Evolutionary conservation across 2,797 vertebrate species (phyloP), one percentile per base, ranked within the genome.

Genomic region (Falco columbarius): DNA sequence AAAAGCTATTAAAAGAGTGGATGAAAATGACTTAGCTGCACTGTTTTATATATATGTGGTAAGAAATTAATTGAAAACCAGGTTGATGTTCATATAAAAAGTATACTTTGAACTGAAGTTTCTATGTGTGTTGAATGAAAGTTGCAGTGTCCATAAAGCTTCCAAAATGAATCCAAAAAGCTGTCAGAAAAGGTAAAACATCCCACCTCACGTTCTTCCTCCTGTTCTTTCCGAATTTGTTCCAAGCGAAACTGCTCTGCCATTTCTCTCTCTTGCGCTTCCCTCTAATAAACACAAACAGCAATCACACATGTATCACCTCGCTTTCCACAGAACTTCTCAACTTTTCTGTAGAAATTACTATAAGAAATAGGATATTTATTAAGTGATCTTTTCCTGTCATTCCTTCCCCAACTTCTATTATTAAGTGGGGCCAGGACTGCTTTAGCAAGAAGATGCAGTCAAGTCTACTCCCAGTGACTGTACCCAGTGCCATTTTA

Each of bases 191-290:
- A 93, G 26, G 51, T 55, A 79, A 79, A 96, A 58, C 8, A 51
- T 21, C 97, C 95, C 94, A 99, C 99, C 99, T 99, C 99, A 92
- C 99, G 99, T 95, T 99, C 99, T 55, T 99, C 99, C 93, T 99
- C 99, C 96, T 99, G 99, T 68, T 99, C 99, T 98, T 99, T 99
- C 89, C 97, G 99, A 97, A 99, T 99, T 96, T 98, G 99, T 80
- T 99, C 99, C 98, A 99, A 98, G 95, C 99, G 99, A 95, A 99
- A 99, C 95, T 99, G 99, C 96, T 99, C 99, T 5, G 99, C 99
- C 98, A 99, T 99, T 98, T 99, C 99, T 98, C 98, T 99, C 97
- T 99, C 99, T 93, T 99, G 99, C 44, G 98, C 99, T 99, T 99
- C 99, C 96, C 99, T 99, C 99, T 99, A 91, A 79, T 75, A 81